A percentile compares a stretch with the other conserved stretches of the same genome.
These are phyloP conservation scores for Potamarius usumacintae DNA, from an alignment of 2,113 vertebrate species.

Conservation along the genomic window DNA sequence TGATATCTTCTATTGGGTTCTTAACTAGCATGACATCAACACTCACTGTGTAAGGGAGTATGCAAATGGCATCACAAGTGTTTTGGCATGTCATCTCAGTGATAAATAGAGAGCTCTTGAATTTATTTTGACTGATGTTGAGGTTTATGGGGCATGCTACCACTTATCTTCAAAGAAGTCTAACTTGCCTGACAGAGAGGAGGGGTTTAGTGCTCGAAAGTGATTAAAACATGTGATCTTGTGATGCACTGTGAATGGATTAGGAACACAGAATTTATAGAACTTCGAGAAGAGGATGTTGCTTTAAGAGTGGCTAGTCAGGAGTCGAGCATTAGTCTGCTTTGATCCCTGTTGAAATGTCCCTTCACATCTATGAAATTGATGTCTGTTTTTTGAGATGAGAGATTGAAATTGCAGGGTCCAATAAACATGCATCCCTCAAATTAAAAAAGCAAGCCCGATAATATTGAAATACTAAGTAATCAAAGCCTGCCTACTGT, in stretches of 20 bases:
- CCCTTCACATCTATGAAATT: conserved; percentile 27
- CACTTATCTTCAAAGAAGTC: conserved; percentile 35
- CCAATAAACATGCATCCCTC: conserved; percentile 38
- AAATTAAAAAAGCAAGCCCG: conserved; percentile 8
- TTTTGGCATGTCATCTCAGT: conserved; percentile 34
- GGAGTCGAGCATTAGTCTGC: conserved; percentile 34
- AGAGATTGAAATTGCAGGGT: conserved; percentile 27
- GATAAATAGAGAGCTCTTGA: conserved; percentile 40
- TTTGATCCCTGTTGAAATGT: conserved; percentile 43
- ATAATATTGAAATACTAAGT: conserved; percentile 18
- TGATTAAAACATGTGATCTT: conserved; percentile 35
- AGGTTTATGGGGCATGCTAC: conserved; percentile 38
- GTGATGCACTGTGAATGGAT: conserved; percentile 22
- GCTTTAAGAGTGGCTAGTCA: conserved; percentile 39
- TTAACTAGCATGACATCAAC: not conserved
- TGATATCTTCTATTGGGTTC: not conserved
- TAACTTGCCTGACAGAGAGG: not conserved
- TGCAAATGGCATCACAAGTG: conserved; percentile 18
- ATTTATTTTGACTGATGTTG: conserved; percentile 37
- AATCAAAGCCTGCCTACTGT: conserved; percentile 32
- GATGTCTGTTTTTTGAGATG: conserved; percentile 33
- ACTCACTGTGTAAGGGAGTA: not conserved
- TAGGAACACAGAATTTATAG: conserved; percentile 33
- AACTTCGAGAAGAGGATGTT: conserved; percentile 20
- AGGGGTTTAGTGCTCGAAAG: not conserved